phyloP scores from a whole-genome alignment of 2,797 vertebrate genomes.

The Arctocebus calabarensis region DNA sequence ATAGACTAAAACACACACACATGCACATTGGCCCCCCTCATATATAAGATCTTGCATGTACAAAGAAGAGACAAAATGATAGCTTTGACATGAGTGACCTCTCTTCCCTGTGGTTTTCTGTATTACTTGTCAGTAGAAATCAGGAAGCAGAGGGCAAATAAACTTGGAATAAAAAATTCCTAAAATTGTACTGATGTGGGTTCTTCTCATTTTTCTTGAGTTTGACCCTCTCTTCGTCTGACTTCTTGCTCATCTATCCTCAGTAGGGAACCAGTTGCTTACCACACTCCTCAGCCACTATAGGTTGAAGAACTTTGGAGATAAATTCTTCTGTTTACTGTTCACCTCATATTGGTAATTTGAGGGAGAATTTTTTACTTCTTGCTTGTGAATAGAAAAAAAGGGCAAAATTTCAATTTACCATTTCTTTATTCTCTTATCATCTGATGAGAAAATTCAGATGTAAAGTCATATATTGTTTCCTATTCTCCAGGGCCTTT shows the following conservation, averaged over 20 bases:
- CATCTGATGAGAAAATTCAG: background rate
- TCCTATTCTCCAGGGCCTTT: background rate
- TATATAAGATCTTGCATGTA: background rate
- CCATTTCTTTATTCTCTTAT: background rate
- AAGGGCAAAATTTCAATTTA: background rate
- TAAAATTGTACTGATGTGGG: background rate
- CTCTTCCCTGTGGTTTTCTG: background rate
- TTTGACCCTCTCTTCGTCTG: background rate
- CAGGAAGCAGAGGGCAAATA: background rate
- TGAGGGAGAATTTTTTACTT: background rate
- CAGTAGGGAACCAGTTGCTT: background rate
- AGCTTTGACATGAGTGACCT: background rate
- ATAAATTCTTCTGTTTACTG: background rate
- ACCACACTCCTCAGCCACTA: accelerated
- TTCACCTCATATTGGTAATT: background rate
- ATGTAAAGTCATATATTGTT: background rate
- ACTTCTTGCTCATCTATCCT: background rate
- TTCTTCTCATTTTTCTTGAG: background rate
- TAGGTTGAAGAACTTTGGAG: background rate
- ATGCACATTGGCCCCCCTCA: background rate
- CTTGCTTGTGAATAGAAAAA: background rate
- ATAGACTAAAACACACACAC: background rate
- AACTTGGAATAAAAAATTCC: background rate
- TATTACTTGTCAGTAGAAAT: background rate
- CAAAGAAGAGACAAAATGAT: background rate